Evolutionary conservation across 2,113 vertebrate genomes (phyloP).

Genomic region (Callionymus lyra): DNA sequence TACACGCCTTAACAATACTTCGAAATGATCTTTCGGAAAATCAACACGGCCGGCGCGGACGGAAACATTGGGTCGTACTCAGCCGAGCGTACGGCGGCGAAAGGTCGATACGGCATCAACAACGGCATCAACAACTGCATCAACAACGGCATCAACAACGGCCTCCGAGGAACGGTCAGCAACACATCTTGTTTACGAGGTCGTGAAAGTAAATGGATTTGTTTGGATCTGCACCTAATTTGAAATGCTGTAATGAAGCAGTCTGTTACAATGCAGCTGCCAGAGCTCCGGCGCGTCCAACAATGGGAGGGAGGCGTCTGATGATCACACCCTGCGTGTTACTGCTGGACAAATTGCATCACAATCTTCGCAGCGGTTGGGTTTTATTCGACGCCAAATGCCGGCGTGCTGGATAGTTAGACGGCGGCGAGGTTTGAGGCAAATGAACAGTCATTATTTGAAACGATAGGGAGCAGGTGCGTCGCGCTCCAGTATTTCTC

Average conservation of each 20-base stretch:
- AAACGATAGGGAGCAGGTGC: conserved; percentile 1
- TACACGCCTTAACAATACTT: too few species aligned
- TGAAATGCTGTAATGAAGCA: conserved; percentile 59
- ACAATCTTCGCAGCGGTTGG: conserved; percentile 27
- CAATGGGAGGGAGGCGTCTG: conserved; percentile 26
- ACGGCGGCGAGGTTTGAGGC: conserved; percentile 3
- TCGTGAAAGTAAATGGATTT: conserved; percentile 60
- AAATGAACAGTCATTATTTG: conserved; percentile 12
- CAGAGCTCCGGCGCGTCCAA: conserved; percentile 24
- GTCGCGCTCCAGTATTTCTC: conserved; percentile 7
- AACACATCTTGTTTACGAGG: conserved; percentile 61
- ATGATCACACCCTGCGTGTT: conserved; percentile 10
- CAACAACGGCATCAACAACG: conserved; percentile 42
- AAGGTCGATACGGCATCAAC: conserved; percentile 51
- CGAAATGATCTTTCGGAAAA: conserved; percentile 13
- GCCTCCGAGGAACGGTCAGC: conserved; percentile 44
- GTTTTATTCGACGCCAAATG: conserved; percentile 31
- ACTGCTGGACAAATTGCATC: conserved; percentile 31
- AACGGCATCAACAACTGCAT: too few species aligned
- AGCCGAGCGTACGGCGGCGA: conserved; percentile 26
- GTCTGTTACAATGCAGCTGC: conserved; percentile 52
- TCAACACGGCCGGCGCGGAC: conserved; percentile 12
- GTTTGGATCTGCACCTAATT: conserved; percentile 59
- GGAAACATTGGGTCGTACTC: conserved; percentile 29
- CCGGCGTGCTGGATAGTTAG: conserved; percentile 1